phyloP scores from a whole-genome alignment of 2,113 vertebrate genomes.

The Onychostruthus taczanowskii region DNA sequence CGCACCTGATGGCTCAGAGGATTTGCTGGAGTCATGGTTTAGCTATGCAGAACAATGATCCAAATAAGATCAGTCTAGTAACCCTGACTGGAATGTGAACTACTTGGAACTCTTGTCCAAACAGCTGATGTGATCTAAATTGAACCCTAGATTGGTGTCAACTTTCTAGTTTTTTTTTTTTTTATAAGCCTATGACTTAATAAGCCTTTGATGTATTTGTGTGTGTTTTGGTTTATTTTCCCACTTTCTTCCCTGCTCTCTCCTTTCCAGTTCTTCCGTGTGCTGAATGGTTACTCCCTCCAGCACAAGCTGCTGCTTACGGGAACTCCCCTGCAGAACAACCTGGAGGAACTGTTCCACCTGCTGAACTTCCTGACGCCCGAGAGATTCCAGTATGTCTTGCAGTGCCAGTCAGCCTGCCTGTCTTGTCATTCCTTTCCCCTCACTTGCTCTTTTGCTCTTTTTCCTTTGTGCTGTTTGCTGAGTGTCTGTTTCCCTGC shows the following conservation, averaged over 20 bases:
- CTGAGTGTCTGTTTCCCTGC: conserved; percentile 24
- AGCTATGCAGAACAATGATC: not conserved
- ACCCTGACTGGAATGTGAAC: not conserved
- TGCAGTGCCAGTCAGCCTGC: conserved; percentile 2
- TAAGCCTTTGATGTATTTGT: not conserved
- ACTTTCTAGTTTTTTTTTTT: not conserved
- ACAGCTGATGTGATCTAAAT: not conserved
- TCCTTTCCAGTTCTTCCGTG: conserved; percentile 88
- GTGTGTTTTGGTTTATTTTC: not conserved
- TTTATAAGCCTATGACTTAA: not conserved
- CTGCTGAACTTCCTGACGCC: conserved; percentile 96
- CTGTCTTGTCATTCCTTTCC: not conserved
- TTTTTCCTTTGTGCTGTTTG: not conserved
- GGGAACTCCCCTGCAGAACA: conserved; percentile 95
- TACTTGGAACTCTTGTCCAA: not conserved
- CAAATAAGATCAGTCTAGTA: not conserved
- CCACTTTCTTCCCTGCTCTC: not conserved
- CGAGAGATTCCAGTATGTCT: conserved; percentile 92
- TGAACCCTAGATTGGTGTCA: not conserved
- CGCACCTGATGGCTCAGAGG: not conserved
- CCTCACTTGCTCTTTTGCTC: not conserved
- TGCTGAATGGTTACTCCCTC: conserved; percentile 94
- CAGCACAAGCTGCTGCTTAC: conserved; percentile 96
- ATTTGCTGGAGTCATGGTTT: not conserved
- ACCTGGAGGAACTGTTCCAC: conserved; percentile 95